A percentile compares a stretch with the other conserved stretches of the same genome.
Evolutionary conservation across 30 jellyfish, hydroid and myxozoan genomes (phyloP).

Genomic region (Rhopilema esculentum): DNA sequence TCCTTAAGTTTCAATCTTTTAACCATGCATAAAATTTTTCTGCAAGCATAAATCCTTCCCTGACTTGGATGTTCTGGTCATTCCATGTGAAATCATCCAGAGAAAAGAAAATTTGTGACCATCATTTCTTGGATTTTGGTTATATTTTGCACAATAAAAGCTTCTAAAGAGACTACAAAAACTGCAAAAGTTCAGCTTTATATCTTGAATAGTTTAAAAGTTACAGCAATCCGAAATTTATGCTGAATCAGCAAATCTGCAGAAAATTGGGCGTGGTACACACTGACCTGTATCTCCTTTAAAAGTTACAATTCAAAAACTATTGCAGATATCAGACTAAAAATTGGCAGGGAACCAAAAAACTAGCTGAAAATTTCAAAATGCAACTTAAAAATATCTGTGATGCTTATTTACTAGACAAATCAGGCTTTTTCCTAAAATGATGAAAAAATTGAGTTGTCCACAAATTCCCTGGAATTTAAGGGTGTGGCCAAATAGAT

Average conservation of each 20-base stretch:
- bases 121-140: too few relatives aligned
- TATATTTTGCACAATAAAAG: too few relatives aligned
- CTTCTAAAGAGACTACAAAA: background rate
- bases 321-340: background rate
- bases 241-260: background rate
- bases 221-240: conserved; percentile 8
- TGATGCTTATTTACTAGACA: background rate
- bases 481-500: too few relatives aligned
- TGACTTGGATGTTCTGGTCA: too few relatives aligned
- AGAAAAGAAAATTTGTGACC: too few relatives aligned
- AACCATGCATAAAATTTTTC: too few relatives aligned
- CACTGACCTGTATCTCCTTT: background rate
- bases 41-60: too few relatives aligned
- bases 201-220: background rate
- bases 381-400: background rate
- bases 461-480: too few relatives aligned
- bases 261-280: conserved; percentile 5
- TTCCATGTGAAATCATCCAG: too few relatives aligned
- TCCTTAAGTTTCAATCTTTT: too few relatives aligned
- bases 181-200: background rate
- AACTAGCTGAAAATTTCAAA: conserved; percentile 1
- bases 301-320: background rate
- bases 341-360: background rate
- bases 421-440: too few relatives aligned
- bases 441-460: too few relatives aligned